Conservation (phyloP, 2,888 invertebrate species). For the Spialia ferax region DNA sequence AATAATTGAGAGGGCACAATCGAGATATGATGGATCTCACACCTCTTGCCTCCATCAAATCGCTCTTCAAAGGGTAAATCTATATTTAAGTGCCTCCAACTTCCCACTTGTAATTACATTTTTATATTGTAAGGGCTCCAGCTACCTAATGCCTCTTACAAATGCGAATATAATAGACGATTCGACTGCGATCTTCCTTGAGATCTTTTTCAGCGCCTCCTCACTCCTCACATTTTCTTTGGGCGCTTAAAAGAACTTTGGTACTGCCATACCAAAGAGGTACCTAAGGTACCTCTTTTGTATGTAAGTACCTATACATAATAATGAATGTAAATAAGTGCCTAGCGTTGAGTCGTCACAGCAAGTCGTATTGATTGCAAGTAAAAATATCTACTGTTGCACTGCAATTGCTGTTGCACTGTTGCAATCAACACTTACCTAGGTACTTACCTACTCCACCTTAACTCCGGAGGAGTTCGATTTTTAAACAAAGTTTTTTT, state of each 20-base stretch:
- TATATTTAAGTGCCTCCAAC: constrained; percentile 80
- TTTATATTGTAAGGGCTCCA: constrained; percentile 72
- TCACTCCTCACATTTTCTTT: constrained; percentile 43
- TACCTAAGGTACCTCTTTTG: no score
- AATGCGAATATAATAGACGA: constrained; percentile 77
- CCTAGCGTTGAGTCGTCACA: no score
- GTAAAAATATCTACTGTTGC: no score
- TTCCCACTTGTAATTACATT: constrained; percentile 81
- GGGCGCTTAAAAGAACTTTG: not conserved
- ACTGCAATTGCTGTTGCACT: no score
- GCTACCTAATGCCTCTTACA: constrained; percentile 73
- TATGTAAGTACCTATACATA: no score
- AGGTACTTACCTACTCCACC: no score
- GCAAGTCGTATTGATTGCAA: no score
- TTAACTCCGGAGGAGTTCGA: no score
- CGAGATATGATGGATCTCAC: constrained; percentile 82
- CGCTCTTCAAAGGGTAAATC: constrained; percentile 82
- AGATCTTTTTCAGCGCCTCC: constrained; percentile 59
- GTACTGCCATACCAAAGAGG: no score
- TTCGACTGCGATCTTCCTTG: constrained; percentile 48
- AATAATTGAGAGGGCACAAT: constrained; percentile 79
- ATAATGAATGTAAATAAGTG: no score
- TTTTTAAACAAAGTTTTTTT: no score
- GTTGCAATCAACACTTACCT: no score
- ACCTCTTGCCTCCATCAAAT: constrained; percentile 75